Evolutionary conservation across 2,888 invertebrate genomes (phyloP).

Genomic region (Atethmia centrago): DNA sequence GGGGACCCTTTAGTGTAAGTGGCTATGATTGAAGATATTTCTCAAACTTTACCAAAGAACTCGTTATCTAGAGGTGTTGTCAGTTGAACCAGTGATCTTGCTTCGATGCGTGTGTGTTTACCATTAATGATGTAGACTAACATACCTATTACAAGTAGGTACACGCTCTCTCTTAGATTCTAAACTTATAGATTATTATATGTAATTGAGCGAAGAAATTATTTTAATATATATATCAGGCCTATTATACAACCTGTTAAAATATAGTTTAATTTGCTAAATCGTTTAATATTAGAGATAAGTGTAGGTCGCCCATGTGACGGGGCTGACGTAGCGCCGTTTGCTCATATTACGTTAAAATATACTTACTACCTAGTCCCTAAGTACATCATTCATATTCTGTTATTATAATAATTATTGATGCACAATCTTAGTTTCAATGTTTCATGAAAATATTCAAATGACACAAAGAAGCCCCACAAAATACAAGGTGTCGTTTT

Average conservation of each 20-base stretch:
- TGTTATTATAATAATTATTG: conserved; percentile 19
- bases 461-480: background rate
- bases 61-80: conserved; percentile 45
- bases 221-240: conserved; percentile 61
- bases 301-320: conserved; percentile 50
- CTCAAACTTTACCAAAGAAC: conserved; percentile 52
- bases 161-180: conserved; percentile 69
- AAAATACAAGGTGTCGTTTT: too few relatives aligned
- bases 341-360: conserved; percentile 58
- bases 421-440: conserved; percentile 39
- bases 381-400: conserved; percentile 37
- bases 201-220: conserved; percentile 49
- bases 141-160: conserved; percentile 56
- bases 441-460: background rate
- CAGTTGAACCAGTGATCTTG: conserved; percentile 46
- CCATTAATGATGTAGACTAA: conserved; percentile 40
- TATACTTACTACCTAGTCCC: conserved; percentile 27
- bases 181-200: conserved; percentile 61
- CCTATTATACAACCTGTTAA: conserved; percentile 64
- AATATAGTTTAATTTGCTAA: conserved; percentile 60
- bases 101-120: conserved; percentile 53
- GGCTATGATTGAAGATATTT: background rate
- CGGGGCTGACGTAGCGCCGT: conserved; percentile 19
- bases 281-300: conserved; percentile 49
- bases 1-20: background rate